These are phyloP conservation scores for Drosophila melanica DNA, from an alignment of 1,140 invertebrate genomes.

Conservation along the genomic window DNA sequence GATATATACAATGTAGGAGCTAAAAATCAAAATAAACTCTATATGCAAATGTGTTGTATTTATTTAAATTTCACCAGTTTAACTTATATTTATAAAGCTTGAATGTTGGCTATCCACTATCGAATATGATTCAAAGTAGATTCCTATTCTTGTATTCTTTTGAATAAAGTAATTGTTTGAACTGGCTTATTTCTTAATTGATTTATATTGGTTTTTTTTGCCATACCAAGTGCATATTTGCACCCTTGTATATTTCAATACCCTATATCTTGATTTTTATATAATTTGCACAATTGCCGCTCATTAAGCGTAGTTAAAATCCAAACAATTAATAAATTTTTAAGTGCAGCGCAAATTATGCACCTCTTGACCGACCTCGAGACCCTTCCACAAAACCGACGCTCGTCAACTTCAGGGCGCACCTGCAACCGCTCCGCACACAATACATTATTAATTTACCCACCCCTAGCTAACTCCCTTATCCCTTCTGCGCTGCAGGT, in stretches of 20 bases:
- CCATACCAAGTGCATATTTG: not conserved
- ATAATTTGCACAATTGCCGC: slow-evolving; percentile 58
- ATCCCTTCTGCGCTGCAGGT: not conserved
- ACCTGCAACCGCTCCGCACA: slow-evolving; percentile 72
- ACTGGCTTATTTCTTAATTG: slow-evolving; percentile 9
- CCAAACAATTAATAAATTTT: slow-evolving; percentile 81
- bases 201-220: slow-evolving; percentile 25
- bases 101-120: not conserved
- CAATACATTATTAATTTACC: slow-evolving; percentile 79
- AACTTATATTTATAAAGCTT: not conserved
- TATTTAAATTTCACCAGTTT: not conserved
- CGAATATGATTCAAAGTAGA: too few species aligned
- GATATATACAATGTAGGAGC: not conserved
- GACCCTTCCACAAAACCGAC: slow-evolving; percentile 45
- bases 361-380: slow-evolving; percentile 57
- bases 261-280: slow-evolving; percentile 12
- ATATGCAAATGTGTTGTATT: not conserved
- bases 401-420: slow-evolving; percentile 24
- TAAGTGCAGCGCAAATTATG: slow-evolving; percentile 73
- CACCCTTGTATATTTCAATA: not conserved
- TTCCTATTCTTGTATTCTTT: too few species aligned
- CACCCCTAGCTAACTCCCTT: slow-evolving; percentile 20
- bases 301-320: slow-evolving; percentile 56
- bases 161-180: too few species aligned
- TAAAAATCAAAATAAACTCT: not conserved